phyloP scores from a whole-genome alignment of 92 coral and sea anemone genomes.

The Blastomussa wellsi region DNA sequence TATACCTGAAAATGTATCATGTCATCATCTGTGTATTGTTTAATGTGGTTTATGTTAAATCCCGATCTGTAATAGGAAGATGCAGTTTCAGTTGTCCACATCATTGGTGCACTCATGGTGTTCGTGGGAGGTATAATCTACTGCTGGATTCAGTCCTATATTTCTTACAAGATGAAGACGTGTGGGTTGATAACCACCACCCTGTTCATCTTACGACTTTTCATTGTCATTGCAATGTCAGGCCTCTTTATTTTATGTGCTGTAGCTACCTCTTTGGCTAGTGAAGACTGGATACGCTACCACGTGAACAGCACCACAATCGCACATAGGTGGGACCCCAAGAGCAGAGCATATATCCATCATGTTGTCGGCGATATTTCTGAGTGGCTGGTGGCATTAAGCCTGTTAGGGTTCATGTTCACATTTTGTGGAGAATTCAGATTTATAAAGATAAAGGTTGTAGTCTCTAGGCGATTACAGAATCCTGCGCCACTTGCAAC shows the following conservation, averaged over 20 bases:
- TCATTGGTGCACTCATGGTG: slow-evolving; percentile 74
- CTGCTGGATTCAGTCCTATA: slow-evolving; percentile 79
- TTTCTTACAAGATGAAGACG: slow-evolving; percentile 83
- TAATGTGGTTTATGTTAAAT: not conserved
- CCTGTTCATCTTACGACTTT: slow-evolving; percentile 61
- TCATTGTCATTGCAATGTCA: slow-evolving; percentile 41
- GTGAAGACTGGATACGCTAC: slow-evolving; percentile 37
- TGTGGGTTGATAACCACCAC: slow-evolving; percentile 86
- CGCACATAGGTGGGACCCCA: slow-evolving; percentile 61
- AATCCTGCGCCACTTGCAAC: slow-evolving; percentile 69
- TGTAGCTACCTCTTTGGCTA: slow-evolving; percentile 39
- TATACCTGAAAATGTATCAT: no score
- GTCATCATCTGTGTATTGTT: not conserved
- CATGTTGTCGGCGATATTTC: slow-evolving; percentile 70
- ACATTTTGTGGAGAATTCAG: slow-evolving; percentile 90
- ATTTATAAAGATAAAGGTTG: slow-evolving; percentile 69
- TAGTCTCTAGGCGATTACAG: slow-evolving; percentile 66
- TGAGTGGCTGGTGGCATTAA: slow-evolving; percentile 82
- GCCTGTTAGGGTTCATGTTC: slow-evolving; percentile 63
- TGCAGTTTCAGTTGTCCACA: slow-evolving; percentile 55
- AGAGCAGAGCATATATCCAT: slow-evolving; percentile 59
- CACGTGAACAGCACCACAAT: slow-evolving; percentile 9
- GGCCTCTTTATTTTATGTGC: slow-evolving; percentile 55
- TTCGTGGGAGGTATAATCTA: slow-evolving; percentile 69
- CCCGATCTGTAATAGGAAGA: slow-evolving; percentile 49